Percentiles rank a stretch among this genome's conserved stretches.
phyloP scores from a whole-genome alignment of 2,888 invertebrate species.

The Mythimna impura region DNA sequence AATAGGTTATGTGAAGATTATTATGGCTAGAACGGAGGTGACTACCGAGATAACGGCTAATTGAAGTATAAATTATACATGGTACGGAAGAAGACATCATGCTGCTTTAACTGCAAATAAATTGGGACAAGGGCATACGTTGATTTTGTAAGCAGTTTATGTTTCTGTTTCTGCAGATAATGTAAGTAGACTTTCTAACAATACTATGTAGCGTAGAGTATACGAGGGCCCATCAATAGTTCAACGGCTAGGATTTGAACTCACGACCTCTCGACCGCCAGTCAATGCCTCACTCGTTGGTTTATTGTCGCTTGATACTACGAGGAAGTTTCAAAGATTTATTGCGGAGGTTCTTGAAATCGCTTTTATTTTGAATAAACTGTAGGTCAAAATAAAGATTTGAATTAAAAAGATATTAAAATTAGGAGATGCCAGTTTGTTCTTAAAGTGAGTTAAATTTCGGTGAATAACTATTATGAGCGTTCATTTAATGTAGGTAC shows the following conservation, averaged over 20 bases:
- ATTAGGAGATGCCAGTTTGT: background rate
- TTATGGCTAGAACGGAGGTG: background rate
- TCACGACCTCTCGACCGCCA: constrained; percentile 55
- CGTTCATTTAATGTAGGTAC: background rate
- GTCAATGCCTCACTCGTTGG: constrained; percentile 49
- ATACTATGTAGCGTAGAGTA: constrained; percentile 21
- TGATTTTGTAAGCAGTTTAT: background rate
- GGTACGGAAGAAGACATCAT: background rate
- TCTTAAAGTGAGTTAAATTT: background rate
- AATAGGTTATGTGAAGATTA: background rate
- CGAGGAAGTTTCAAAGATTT: constrained; percentile 32
- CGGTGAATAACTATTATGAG: background rate
- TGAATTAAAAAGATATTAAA: background rate
- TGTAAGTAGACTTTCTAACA: constrained; percentile 20
- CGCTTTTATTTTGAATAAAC: constrained; percentile 21
- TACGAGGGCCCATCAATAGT: constrained; percentile 53
- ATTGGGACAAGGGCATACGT: background rate
- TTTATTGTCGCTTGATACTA: constrained; percentile 54
- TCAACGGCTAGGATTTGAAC: constrained; percentile 58
- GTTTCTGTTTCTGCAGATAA: background rate
- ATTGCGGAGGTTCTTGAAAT: constrained; percentile 25
- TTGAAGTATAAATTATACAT: background rate
- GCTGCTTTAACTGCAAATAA: background rate
- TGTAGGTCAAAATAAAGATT: background rate
- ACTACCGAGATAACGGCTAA: background rate